Conservation (phyloP, 2,888 invertebrate genomes). For the Lymantria dispar region DNA sequence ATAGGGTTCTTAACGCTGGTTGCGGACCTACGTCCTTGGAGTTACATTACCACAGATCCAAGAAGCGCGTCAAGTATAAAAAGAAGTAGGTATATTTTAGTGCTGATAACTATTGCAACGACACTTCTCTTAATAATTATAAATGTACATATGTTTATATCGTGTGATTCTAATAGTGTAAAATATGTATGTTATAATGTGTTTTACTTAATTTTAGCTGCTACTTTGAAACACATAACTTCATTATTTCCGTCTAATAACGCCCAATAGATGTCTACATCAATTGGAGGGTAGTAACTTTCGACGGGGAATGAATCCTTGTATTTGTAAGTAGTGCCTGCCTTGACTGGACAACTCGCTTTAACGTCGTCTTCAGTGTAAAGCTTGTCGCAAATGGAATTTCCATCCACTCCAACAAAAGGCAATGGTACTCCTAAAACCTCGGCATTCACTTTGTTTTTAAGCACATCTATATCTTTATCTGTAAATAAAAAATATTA, state of each 20-base stretch:
- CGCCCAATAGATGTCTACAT: constrained; percentile 85
- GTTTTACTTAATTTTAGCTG: constrained; percentile 78
- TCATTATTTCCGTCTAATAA: constrained; percentile 67
- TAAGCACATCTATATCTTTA: constrained; percentile 76
- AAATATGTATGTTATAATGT: constrained; percentile 1
- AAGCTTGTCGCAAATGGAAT: constrained; percentile 85
- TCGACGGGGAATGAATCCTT: constrained; percentile 84
- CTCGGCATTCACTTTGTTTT: constrained; percentile 84
- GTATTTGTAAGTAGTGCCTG: constrained; percentile 86
- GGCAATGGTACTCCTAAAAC: constrained; percentile 86
- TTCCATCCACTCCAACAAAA: constrained; percentile 89
- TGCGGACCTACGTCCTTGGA: too few relatives aligned
- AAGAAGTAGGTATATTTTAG: too few relatives aligned
- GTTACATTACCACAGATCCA: too few relatives aligned
- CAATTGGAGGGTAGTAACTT: constrained; percentile 73
- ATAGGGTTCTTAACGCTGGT: too few relatives aligned
- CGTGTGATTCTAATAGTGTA: background rate
- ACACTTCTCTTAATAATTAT: too few relatives aligned
- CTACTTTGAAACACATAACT: constrained; percentile 86
- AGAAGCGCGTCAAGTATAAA: too few relatives aligned
- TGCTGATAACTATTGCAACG: too few relatives aligned
- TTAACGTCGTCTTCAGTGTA: constrained; percentile 80
- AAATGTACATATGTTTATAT: too few relatives aligned
- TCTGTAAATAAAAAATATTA: constrained; percentile 52
- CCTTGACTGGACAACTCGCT: constrained; percentile 86